A percentile compares a stretch with the other conserved stretches of the same genome.
Evolutionary conservation across 1,140 invertebrate genomes (phyloP).

Genomic region (Epicauta chinensis): DNA sequence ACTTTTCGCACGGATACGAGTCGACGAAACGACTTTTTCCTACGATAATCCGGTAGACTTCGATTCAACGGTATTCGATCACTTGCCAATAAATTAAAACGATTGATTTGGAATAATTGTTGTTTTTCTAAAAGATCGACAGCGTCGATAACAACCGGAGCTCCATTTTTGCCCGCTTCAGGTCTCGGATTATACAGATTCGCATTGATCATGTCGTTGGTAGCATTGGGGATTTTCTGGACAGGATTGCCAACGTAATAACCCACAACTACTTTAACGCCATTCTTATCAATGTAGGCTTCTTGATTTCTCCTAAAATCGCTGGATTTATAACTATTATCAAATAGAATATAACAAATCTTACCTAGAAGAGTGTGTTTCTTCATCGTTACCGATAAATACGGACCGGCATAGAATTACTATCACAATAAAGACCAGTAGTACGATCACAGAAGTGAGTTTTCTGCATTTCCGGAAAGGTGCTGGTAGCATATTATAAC

Average conservation of each 20-base stretch:
- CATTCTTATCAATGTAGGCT: conserved; percentile 66
- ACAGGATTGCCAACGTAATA: conserved; percentile 63
- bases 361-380: conserved; percentile 34
- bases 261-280: conserved; percentile 73
- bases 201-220: conserved; percentile 68
- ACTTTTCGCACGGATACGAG: neutral
- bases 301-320: conserved; percentile 46
- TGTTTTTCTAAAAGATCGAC: conserved; percentile 70
- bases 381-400: conserved; percentile 7
- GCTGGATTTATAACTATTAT: too few species aligned
- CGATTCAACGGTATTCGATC: conserved; percentile 89
- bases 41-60: conserved; percentile 81
- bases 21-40: conserved; percentile 51
- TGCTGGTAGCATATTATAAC: conserved; percentile 26
- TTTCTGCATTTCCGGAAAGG: conserved; percentile 33
- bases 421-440: conserved; percentile 23
- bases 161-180: conserved; percentile 70
- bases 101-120: conserved; percentile 78
- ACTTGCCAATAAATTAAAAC: conserved; percentile 86
- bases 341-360: conserved; percentile 6
- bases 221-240: conserved; percentile 35
- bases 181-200: conserved; percentile 74
- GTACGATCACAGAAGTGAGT: conserved; percentile 27
- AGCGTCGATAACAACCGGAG: conserved; percentile 70
- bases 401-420: conserved; percentile 22